Conservation (phyloP, 1,140 invertebrate genomes). For the Apocrypta bakeri region DNA sequence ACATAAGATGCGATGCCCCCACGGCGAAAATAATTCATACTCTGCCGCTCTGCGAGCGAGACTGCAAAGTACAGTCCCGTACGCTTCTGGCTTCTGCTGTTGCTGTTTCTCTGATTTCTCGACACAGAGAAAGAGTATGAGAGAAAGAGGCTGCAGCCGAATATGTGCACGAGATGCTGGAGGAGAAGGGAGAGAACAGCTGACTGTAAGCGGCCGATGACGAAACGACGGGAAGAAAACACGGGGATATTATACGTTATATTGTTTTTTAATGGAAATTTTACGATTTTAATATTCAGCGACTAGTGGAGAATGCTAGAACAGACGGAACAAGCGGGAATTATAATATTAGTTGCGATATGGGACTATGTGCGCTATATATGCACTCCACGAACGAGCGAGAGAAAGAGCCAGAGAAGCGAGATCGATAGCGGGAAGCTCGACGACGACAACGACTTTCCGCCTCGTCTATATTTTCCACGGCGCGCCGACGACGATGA, state of each 20-base stretch:
- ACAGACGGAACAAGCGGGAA: constrained; percentile 37
- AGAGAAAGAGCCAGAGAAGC: constrained; percentile 50
- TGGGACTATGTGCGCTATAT: background rate
- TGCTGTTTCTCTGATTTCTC: background rate
- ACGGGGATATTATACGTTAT: background rate
- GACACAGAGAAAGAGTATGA: background rate
- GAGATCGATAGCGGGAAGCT: constrained; percentile 47
- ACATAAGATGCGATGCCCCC: constrained; percentile 75
- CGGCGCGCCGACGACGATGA: background rate
- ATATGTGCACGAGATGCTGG: background rate
- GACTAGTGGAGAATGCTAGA: constrained; percentile 41
- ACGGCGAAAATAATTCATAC: constrained; percentile 75
- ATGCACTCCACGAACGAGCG: constrained; percentile 38
- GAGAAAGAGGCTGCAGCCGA: background rate
- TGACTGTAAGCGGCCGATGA: background rate
- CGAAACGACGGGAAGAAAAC: background rate
- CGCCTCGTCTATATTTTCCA: constrained; percentile 25
- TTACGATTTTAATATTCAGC: background rate
- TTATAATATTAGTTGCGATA: constrained; percentile 19
- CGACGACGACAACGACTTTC: constrained; percentile 31
- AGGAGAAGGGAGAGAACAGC: background rate
- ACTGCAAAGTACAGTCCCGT: constrained; percentile 49
- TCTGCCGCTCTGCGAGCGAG: constrained; percentile 23
- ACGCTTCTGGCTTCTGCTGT: constrained; percentile 17
- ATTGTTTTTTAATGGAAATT: background rate